Percentiles rank a stretch among this genome's conserved stretches.
phyloP scores from a whole-genome alignment of 2,113 vertebrate species.

The Saguinus imperator region DNA sequence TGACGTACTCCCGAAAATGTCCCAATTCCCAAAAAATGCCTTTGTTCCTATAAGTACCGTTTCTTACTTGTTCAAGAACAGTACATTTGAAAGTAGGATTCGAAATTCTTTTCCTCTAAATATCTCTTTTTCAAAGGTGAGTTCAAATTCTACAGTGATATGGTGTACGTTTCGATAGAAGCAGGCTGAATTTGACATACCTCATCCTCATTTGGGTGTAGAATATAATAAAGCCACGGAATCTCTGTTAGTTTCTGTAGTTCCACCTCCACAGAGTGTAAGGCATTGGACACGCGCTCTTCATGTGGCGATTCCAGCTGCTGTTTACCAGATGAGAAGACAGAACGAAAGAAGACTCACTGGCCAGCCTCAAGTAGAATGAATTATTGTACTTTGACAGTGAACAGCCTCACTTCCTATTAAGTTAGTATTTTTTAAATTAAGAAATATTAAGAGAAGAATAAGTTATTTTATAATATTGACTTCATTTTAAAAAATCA shows the following conservation, averaged over 20 bases:
- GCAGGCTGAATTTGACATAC: slow-evolving; percentile 79
- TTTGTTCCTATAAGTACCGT: neutral
- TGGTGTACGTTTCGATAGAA: neutral
- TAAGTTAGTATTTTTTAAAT: neutral
- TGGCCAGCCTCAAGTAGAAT: neutral
- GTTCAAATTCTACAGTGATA: neutral
- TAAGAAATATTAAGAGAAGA: neutral
- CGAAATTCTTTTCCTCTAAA: neutral
- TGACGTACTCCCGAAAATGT: neutral
- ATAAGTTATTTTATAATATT: neutral
- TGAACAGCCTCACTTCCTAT: neutral
- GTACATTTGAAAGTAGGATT: neutral
- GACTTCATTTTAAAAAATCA: neutral
- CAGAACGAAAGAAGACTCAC: neutral
- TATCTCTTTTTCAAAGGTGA: neutral
- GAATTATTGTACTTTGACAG: neutral
- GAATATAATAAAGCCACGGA: slow-evolving; percentile 95
- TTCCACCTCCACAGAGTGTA: slow-evolving; percentile 93
- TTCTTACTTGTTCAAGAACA: neutral
- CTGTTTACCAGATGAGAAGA: slow-evolving; percentile 81
- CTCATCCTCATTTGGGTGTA: slow-evolving; percentile 96
- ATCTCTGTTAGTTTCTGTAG: slow-evolving; percentile 94
- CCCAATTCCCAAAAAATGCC: neutral
- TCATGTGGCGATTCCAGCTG: slow-evolving; percentile 96
- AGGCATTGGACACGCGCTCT: slow-evolving; percentile 91